Percentiles rank a stretch among this genome's conserved stretches.
These are phyloP conservation scores for Parasteatoda lunata DNA, from an alignment of 2,888 invertebrate species.

Conservation along the genomic window DNA sequence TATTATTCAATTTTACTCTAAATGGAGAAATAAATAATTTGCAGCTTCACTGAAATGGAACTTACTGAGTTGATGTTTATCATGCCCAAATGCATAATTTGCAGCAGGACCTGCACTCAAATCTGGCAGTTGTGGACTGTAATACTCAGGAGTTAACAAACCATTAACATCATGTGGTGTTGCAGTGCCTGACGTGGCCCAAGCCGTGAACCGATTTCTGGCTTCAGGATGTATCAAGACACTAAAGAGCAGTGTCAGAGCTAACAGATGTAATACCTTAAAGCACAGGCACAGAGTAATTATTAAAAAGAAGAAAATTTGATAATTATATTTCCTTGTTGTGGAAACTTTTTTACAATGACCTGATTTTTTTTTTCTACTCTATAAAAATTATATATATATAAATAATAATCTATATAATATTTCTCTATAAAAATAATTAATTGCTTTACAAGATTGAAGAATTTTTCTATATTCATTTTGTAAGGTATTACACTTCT, in stretches of 20 bases:
- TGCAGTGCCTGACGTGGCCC: constrained; percentile 56
- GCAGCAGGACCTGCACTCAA: constrained; percentile 66
- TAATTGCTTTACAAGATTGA: too few species aligned
- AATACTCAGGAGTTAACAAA: constrained; percentile 54
- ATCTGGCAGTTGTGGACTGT: constrained; percentile 64
- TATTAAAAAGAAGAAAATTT: not conserved
- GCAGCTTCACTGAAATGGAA: not conserved
- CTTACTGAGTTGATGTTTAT: constrained; percentile 65
- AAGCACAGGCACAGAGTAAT: constrained; percentile 47
- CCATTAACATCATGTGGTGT: constrained; percentile 54
- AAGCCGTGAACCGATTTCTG: constrained; percentile 41
- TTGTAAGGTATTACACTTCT: too few species aligned
- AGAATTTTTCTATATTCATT: too few species aligned
- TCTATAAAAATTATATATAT: too few species aligned
- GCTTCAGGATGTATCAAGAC: constrained; percentile 84
- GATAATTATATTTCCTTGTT: too few species aligned
- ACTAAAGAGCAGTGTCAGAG: constrained; percentile 83
- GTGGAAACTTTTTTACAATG: too few species aligned
- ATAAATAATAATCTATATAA: too few species aligned
- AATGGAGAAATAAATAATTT: too few species aligned
- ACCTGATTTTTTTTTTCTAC: too few species aligned
- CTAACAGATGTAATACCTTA: constrained; percentile 85
- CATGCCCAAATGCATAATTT: constrained; percentile 66
- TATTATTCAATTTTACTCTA: too few species aligned
- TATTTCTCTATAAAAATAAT: too few species aligned